A percentile compares a stretch with the other conserved stretches of the same genome.
Conservation (phyloP, 2,113 vertebrate species). For the Ahaetulla prasina region DNA sequence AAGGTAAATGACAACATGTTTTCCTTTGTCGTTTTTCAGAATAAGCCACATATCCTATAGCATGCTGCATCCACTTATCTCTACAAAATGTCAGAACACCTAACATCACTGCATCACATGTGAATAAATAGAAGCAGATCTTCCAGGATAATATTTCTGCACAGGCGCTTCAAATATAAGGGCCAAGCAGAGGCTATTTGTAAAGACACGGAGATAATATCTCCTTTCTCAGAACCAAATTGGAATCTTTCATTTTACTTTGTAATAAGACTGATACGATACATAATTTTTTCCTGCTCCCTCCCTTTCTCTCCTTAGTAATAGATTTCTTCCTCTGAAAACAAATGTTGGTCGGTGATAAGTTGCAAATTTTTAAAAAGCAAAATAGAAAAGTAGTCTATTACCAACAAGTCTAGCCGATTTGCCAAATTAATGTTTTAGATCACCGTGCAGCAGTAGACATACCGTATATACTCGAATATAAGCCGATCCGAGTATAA, state of each 20-base stretch:
- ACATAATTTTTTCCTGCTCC: background rate
- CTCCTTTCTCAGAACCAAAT: background rate
- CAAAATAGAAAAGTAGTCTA: slow-evolving; percentile 4
- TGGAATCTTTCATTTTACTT: background rate
- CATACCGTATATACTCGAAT: no score
- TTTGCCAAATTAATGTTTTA: slow-evolving; percentile 58
- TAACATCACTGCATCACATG: background rate
- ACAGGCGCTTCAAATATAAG: background rate
- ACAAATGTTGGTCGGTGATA: slow-evolving; percentile 1
- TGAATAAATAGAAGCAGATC: background rate
- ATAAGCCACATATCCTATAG: background rate
- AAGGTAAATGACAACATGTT: background rate
- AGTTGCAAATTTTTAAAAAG: slow-evolving; percentile 11
- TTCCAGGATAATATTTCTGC: background rate
- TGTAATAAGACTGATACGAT: background rate
- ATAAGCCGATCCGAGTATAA: no score
- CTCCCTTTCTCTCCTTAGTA: background rate
- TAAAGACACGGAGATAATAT: background rate
- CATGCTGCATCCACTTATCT: background rate
- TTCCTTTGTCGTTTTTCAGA: background rate
- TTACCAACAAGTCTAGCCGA: slow-evolving; percentile 41
- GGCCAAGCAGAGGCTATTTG: background rate
- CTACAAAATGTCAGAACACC: background rate
- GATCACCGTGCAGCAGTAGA: slow-evolving; percentile 44
- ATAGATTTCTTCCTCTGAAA: background rate